A percentile compares a stretch with the other conserved stretches of the same genome.
These are phyloP conservation scores for Pentamera pediparva DNA, from an alignment of 53 echinoderm and acorn worm genomes.

Conservation along the genomic window DNA sequence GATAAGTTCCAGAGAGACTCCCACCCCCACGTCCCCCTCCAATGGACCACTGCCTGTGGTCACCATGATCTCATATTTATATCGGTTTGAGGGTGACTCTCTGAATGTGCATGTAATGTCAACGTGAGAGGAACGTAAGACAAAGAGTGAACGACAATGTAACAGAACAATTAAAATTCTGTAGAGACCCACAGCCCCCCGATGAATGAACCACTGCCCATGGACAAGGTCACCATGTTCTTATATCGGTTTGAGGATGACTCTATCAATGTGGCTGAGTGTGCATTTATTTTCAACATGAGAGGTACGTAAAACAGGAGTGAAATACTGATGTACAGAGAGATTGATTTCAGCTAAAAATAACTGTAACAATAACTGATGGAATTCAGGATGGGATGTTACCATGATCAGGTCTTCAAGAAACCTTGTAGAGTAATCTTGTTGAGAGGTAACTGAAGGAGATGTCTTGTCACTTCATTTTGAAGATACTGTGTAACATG, in stretches of 20 bases:
- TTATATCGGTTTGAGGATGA: not conserved
- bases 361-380: too few species aligned
- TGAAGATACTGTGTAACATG: too few species aligned
- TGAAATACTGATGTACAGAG: too few species aligned
- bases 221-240: not conserved
- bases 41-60: not conserved
- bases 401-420: too few species aligned
- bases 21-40: not conserved
- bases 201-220: not conserved
- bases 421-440: too few species aligned
- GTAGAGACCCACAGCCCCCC: too few species aligned
- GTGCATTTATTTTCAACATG: not conserved
- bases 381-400: too few species aligned
- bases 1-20: slow-evolving; percentile 7
- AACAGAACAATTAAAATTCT: too few species aligned
- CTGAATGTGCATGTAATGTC: not conserved
- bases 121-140: not conserved
- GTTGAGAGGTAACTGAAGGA: too few species aligned
- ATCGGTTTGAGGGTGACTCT: not conserved
- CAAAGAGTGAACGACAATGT: too few species aligned
- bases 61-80: not conserved
- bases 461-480: too few species aligned
- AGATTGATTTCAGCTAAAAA: too few species aligned
- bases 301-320: slow-evolving; percentile 10
- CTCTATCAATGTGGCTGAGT: slow-evolving; percentile 1